Evolutionary conservation across 1,140 invertebrate species (phyloP).

Genomic region (Pogonomyrmex barbatus): DNA sequence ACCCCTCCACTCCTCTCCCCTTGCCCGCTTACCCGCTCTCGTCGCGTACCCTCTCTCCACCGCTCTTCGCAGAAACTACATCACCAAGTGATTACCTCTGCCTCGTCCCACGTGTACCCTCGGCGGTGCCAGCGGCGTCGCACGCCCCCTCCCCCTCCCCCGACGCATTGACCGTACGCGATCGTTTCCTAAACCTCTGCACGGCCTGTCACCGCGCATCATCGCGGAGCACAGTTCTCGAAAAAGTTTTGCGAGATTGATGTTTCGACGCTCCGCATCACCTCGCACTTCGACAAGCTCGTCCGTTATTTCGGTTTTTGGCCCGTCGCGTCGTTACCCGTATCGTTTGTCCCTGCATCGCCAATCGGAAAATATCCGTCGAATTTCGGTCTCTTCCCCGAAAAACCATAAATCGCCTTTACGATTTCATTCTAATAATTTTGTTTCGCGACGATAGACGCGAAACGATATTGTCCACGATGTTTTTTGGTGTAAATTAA

Average conservation of each 20-base stretch:
- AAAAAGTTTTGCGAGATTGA: slow-evolving; percentile 52
- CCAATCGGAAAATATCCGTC: slow-evolving; percentile 23
- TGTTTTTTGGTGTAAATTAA: background rate
- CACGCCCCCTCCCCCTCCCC: too few relatives aligned
- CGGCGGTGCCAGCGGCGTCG: slow-evolving; percentile 44
- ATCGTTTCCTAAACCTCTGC: slow-evolving; percentile 59
- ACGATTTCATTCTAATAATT: slow-evolving; percentile 25
- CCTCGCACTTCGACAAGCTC: slow-evolving; percentile 45
- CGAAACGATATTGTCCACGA: background rate
- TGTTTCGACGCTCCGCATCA: slow-evolving; percentile 25
- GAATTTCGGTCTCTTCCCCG: slow-evolving; percentile 42
- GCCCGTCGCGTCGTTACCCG: slow-evolving; percentile 55
- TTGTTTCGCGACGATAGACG: background rate
- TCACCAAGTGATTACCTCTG: slow-evolving; percentile 84
- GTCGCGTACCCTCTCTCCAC: slow-evolving; percentile 14
- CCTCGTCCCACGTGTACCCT: slow-evolving; percentile 75
- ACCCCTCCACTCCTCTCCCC: slow-evolving; percentile 20
- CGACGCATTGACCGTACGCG: slow-evolving; percentile 38
- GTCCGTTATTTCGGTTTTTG: slow-evolving; percentile 50
- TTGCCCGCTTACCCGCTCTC: slow-evolving; percentile 9
- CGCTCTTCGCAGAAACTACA: slow-evolving; percentile 81
- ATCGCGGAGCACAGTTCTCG: slow-evolving; percentile 21
- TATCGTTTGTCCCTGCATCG: slow-evolving; percentile 33
- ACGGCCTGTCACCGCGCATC: slow-evolving; percentile 61
- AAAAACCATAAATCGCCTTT: slow-evolving; percentile 43